Conservation (phyloP, 2,888 invertebrate species). For the Hipparchia sbordonii region DNA sequence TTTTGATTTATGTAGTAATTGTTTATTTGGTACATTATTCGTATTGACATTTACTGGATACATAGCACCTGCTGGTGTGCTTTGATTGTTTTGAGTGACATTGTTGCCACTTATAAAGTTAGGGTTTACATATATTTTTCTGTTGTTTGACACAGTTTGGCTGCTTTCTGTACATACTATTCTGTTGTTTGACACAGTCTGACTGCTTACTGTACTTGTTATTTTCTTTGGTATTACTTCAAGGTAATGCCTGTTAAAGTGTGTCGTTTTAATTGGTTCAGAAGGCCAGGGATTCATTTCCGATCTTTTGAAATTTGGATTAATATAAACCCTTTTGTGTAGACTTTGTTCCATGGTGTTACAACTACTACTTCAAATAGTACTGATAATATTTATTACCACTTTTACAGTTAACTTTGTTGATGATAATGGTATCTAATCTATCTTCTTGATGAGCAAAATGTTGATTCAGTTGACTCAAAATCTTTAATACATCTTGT, state of each 20-base stretch:
- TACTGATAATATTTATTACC: conserved; percentile 89
- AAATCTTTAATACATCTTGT: conserved; percentile 67
- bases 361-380: conserved; percentile 53
- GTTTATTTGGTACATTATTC: background rate
- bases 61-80: conserved; percentile 7
- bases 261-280: conserved; percentile 47
- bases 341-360: conserved; percentile 42
- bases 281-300: conserved; percentile 29
- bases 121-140: conserved; percentile 77
- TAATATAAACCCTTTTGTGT: conserved; percentile 66
- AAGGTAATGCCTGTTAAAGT: conserved; percentile 66
- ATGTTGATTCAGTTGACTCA: conserved; percentile 76
- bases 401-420: conserved; percentile 86
- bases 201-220: conserved; percentile 26
- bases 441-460: conserved; percentile 59
- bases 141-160: conserved; percentile 41
- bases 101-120: conserved; percentile 58
- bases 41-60: conserved; percentile 14
- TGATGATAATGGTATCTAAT: conserved; percentile 74
- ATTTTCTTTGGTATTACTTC: conserved; percentile 42
- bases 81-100: background rate
- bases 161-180: conserved; percentile 12
- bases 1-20: conserved; percentile 36
- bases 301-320: conserved; percentile 68
- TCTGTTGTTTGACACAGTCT: conserved; percentile 22